A percentile compares a stretch with the other conserved stretches of the same genome.
Evolutionary conservation across 2,113 vertebrate species (phyloP).

Genomic region (Zosterops lateralis): DNA sequence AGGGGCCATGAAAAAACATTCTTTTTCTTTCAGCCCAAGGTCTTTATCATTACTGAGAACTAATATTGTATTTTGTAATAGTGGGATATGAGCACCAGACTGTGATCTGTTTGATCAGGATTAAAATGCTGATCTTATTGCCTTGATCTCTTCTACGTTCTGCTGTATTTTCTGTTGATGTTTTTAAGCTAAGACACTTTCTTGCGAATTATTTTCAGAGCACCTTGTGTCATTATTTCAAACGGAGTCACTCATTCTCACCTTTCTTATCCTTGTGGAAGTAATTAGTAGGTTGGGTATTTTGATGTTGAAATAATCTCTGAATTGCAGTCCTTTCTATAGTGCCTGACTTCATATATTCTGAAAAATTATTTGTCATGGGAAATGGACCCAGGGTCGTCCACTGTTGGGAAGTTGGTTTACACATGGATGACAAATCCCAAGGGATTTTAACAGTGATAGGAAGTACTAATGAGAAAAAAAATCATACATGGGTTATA

Average conservation of each 20-base stretch:
- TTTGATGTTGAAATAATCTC: not conserved
- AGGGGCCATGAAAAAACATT: not conserved
- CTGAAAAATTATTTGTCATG: not conserved
- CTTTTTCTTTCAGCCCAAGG: not conserved
- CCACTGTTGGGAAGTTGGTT: not conserved
- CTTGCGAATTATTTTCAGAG: not conserved
- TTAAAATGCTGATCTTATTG: not conserved
- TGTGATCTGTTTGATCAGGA: not conserved
- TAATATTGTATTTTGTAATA: not conserved
- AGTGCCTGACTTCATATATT: not conserved
- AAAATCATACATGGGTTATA: not conserved
- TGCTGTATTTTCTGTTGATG: not conserved
- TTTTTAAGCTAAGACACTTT: not conserved
- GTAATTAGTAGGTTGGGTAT: not conserved
- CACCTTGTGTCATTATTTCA: not conserved
- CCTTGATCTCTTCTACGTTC: not conserved
- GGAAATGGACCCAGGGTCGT: not conserved
- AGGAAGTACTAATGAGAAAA: not conserved
- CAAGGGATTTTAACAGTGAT: not conserved
- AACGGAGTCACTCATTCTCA: not conserved
- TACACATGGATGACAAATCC: not conserved
- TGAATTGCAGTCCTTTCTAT: not conserved
- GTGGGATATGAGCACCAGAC: not conserved
- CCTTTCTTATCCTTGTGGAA: not conserved
- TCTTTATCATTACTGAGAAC: not conserved